Evolutionary conservation across 2,888 invertebrate species (phyloP).

Genomic region (Xylocampa areola): DNA sequence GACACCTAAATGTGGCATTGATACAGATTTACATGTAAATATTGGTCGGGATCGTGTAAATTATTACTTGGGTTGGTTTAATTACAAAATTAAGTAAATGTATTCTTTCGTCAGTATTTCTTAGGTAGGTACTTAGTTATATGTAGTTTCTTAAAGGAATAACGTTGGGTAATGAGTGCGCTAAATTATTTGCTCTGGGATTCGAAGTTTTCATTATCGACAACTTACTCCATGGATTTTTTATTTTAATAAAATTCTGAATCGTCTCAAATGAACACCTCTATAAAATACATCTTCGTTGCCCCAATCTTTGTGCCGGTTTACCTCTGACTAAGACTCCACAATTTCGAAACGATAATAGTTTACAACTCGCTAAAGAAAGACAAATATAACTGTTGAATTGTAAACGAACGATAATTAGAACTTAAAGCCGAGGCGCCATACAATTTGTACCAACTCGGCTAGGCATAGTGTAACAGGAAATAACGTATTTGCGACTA

Average conservation of each 20-base stretch:
- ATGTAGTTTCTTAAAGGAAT: constrained; percentile 3
- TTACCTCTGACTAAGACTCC: constrained; percentile 26
- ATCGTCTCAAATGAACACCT: neutral
- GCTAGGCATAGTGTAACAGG: constrained; percentile 19
- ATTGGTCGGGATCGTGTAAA: constrained; percentile 23
- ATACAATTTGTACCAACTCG: constrained; percentile 11
- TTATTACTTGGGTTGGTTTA: constrained; percentile 20
- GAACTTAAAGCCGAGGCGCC: constrained; percentile 29
- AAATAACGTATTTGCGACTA: constrained; percentile 37
- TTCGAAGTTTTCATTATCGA: neutral
- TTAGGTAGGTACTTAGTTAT: too few species aligned
- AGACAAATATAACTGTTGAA: constrained; percentile 34
- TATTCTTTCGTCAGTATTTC: constrained; percentile 7
- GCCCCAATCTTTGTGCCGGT: neutral
- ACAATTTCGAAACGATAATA: constrained; percentile 35
- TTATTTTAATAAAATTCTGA: neutral
- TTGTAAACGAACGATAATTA: constrained; percentile 49
- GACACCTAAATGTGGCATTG: constrained; percentile 39
- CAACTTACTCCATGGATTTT: neutral
- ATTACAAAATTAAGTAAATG: constrained; percentile 32
- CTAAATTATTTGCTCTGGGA: neutral
- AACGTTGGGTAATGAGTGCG: constrained; percentile 3
- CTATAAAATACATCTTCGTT: neutral
- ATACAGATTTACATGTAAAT: constrained; percentile 39
- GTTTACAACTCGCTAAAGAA: constrained; percentile 49